phyloP scores from a whole-genome alignment of 2,797 vertebrate species.

The Cyclopterus lumpus region DNA sequence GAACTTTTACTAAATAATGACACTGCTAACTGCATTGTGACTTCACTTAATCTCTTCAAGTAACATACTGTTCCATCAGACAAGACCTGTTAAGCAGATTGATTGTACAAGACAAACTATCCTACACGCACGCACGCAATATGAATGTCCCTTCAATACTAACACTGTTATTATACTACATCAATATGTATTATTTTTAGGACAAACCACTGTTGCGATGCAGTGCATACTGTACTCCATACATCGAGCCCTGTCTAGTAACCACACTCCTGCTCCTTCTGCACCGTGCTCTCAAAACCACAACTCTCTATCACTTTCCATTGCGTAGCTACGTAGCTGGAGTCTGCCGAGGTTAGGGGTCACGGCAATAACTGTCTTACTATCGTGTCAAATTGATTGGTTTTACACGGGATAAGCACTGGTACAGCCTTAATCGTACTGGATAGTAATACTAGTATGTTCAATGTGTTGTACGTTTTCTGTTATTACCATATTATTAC shows the following conservation, averaged over 20 bases:
- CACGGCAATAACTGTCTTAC: conserved; percentile 43
- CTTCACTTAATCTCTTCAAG: conserved; percentile 12
- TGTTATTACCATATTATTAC: conserved; percentile 56
- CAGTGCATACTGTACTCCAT: conserved; percentile 77
- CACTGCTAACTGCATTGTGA: not conserved
- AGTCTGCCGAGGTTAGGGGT: conserved; percentile 64
- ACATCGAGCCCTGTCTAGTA: conserved; percentile 70
- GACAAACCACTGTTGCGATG: conserved; percentile 65
- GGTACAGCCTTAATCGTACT: not conserved
- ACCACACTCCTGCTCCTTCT: conserved; percentile 81
- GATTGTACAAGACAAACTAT: not conserved
- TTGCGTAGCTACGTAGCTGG: conserved; percentile 57
- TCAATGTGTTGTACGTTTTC: not conserved
- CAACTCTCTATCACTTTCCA: conserved; percentile 80
- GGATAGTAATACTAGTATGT: not conserved
- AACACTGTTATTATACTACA: not conserved
- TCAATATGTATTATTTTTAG: conserved; percentile 24
- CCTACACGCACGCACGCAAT: not conserved
- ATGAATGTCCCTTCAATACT: too few relatives aligned
- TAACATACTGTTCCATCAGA: conserved; percentile 56
- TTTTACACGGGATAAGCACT: conserved; percentile 4
- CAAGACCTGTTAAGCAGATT: conserved; percentile 39
- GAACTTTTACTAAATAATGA: not conserved
- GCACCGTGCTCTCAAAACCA: conserved; percentile 80
- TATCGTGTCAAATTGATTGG: conserved; percentile 11